Evolutionary conservation across 64 coral and sea anemone genomes (phyloP).

Genomic region (Pocillopora damicornis): DNA sequence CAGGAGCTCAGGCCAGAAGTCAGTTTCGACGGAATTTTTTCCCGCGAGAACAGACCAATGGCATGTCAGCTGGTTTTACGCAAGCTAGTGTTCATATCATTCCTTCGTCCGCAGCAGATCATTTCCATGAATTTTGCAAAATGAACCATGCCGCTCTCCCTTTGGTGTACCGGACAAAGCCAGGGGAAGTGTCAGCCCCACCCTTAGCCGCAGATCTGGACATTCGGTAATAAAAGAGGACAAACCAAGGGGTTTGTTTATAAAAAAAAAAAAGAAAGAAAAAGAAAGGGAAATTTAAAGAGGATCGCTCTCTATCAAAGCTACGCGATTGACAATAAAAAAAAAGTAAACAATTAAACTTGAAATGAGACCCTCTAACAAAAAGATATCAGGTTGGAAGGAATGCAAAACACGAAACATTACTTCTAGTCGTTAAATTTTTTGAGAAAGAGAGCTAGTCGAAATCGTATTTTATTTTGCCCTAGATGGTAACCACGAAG

Average conservation of each 20-base stretch:
- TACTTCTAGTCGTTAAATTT: too few species aligned
- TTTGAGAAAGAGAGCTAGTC: too few species aligned
- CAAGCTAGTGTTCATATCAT: conserved; percentile 39
- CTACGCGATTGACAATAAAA: too few species aligned
- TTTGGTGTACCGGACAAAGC: conserved; percentile 12
- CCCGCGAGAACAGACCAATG: neutral
- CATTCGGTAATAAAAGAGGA: conserved; percentile 20
- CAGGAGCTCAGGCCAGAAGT: conserved; percentile 5
- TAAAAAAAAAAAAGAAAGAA: too few species aligned
- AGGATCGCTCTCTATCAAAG: too few species aligned
- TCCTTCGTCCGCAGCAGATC: conserved; percentile 24
- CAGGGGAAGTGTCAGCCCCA: conserved; percentile 26
- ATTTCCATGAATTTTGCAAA: conserved; percentile 43
- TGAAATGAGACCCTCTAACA: too few species aligned
- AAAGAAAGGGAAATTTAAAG: too few species aligned
- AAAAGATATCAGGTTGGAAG: too few species aligned
- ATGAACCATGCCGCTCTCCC: conserved; percentile 39
- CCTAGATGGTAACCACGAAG: too few species aligned
- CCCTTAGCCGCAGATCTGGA: conserved; percentile 32
- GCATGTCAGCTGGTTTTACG: conserved; percentile 15
- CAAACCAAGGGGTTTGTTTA: neutral
- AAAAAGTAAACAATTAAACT: too few species aligned
- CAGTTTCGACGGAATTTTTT: conserved; percentile 32
- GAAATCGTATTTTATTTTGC: too few species aligned
- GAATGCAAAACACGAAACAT: too few species aligned